Evolutionary conservation across 1,140 invertebrate species (phyloP).

Genomic region (Amyelois transitella): DNA sequence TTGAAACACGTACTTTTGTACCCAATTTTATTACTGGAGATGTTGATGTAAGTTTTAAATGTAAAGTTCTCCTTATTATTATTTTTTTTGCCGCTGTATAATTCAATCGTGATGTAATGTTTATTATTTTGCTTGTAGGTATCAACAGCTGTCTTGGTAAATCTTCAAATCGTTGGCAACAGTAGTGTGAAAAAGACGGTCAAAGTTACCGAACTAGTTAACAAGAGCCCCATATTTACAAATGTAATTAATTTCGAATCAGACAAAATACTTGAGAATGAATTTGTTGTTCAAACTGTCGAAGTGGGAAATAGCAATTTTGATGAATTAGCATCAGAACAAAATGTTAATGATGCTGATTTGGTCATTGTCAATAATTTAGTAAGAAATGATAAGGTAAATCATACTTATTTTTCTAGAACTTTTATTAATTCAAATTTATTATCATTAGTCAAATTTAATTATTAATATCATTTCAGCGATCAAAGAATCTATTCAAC

Average conservation of each 20-base stretch:
- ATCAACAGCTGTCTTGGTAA: not conserved
- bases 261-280: not conserved
- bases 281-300: not conserved
- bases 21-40: conserved; percentile 16
- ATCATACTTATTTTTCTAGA: not conserved
- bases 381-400: not conserved
- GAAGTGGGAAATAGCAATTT: not conserved
- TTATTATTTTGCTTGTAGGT: not conserved
- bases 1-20: conserved; percentile 12
- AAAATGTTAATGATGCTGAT: not conserved
- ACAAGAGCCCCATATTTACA: not conserved
- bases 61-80: not conserved
- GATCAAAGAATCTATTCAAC: conserved; percentile 11
- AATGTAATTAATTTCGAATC: not conserved
- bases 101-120: too few relatives aligned
- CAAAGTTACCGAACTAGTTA: not conserved
- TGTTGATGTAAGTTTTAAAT: conserved; percentile 15
- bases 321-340: not conserved
- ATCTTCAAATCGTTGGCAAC: not conserved
- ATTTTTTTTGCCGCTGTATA: too few relatives aligned
- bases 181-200: not conserved
- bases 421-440: not conserved
- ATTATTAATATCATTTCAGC: conserved; percentile 14
- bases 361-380: not conserved
- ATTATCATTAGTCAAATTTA: too few relatives aligned